phyloP scores from a whole-genome alignment of 2,888 invertebrate species.

The Metacarcinus magister region DNA sequence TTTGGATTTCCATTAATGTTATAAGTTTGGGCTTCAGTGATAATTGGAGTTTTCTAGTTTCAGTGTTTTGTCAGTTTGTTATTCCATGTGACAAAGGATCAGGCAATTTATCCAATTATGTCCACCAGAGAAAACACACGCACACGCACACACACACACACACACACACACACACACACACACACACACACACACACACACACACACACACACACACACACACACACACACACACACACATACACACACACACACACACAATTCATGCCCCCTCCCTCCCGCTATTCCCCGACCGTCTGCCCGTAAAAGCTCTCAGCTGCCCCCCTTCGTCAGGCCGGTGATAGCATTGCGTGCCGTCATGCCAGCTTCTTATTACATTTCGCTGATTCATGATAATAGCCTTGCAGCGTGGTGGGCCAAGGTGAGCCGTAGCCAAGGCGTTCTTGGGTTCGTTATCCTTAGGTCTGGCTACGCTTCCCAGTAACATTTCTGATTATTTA shows the following conservation, averaged over 20 bases:
- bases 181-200: background rate
- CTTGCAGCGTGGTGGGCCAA: background rate
- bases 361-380: slow-evolving; percentile 32
- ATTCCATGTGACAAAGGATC: background rate
- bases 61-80: background rate
- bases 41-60: background rate
- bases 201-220: background rate
- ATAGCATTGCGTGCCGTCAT: slow-evolving; percentile 37
- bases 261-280: background rate
- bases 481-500: slow-evolving; percentile 9
- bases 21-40: background rate
- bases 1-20: background rate
- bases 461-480: background rate
- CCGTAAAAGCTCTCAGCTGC: slow-evolving; percentile 32
- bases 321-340: background rate
- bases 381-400: background rate
- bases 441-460: background rate
- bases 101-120: background rate
- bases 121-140: background rate
- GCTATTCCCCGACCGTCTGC: background rate
- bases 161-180: slow-evolving; percentile 45
- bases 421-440: slow-evolving; percentile 27
- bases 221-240: slow-evolving; percentile 4
- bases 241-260: slow-evolving; percentile 31
- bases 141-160: slow-evolving; percentile 18